phyloP scores from a whole-genome alignment of 2,113 vertebrate species.

The Erinaceus europaeus region DNA sequence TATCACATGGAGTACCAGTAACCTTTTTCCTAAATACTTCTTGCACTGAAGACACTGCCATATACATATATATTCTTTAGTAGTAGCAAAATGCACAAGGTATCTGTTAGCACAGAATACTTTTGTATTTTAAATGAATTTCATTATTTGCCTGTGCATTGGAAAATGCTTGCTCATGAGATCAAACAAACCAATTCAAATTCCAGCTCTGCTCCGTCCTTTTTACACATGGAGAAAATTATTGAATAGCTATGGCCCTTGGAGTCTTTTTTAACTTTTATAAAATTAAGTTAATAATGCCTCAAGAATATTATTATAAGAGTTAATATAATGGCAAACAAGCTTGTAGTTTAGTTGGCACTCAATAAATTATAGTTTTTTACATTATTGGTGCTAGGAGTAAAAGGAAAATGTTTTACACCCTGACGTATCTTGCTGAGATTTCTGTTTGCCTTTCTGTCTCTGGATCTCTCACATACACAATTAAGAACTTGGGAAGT shows the following conservation, averaged over 20 bases:
- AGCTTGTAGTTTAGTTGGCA: not conserved
- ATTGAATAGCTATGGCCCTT: not conserved
- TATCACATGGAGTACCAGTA: not conserved
- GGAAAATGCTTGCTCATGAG: not conserved
- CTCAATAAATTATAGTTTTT: not conserved
- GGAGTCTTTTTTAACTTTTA: not conserved
- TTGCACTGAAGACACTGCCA: not conserved
- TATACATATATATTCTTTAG: not conserved
- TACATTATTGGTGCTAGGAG: not conserved
- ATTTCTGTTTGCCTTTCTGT: too few species aligned
- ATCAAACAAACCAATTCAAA: not conserved
- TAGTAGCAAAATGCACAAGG: not conserved
- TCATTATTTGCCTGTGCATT: not conserved
- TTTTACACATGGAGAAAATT: not conserved
- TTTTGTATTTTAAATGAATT: not conserved
- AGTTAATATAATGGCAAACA: not conserved
- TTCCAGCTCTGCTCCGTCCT: not conserved
- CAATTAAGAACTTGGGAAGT: conserved; percentile 16
- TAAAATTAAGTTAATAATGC: not conserved
- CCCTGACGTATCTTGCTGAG: not conserved
- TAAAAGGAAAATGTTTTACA: not conserved
- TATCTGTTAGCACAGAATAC: not conserved
- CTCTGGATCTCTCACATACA: not conserved
- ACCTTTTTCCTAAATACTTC: not conserved
- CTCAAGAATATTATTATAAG: not conserved